Base-by-base conservation (phyloP, 2,888 invertebrate species). In the Plemyria rubiginata region DNA sequence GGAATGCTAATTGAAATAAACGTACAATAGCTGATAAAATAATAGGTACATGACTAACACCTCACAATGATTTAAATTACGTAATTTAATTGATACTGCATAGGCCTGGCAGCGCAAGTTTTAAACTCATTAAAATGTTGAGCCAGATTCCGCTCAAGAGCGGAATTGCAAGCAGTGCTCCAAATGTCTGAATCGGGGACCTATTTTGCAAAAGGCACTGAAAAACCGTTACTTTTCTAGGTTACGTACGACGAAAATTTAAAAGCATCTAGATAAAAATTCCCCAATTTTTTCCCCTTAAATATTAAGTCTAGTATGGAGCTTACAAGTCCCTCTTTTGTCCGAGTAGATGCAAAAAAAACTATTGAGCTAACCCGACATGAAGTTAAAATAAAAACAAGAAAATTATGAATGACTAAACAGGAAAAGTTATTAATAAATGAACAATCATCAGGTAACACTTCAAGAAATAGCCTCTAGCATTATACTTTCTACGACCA, bases 1-100 rank as follows among this genome's bases (percentile, higher is more conserved):
- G 70, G 70, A 78, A 75, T 78, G 72, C 74, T 76, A 75, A 73
- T 70, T 61, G 67, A 72, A 45, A 66, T 64, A 65, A 70, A 70
- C 68, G 70, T 65, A 72, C 72, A 73, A 75, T 74, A 70, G 67
- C 63, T 62, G 62, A 64, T 68, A 67, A 65, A 64, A 71, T 70
- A 65, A 70, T 63, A 38, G 36, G 36, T 38, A 69, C 67, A 75
- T 74, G 75, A 78, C 65, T 76, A 78, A 79, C 66, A 75, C 71
- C 72, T 70, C 70, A 65, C 54, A 66, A 61, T 66, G 55, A 11
- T 41, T 41, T 8, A 50, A 36, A 57, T 70, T 68, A 50, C 68
- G 61, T 70, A 66, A 70, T 57, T 60, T 51, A 61, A 68, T 57
- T 53, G 51, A 62, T 54, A 54, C 55, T 41, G 28, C 46, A n/a